Conservation (phyloP, 2,888 invertebrate species). For the Agonopterix arenella region DNA sequence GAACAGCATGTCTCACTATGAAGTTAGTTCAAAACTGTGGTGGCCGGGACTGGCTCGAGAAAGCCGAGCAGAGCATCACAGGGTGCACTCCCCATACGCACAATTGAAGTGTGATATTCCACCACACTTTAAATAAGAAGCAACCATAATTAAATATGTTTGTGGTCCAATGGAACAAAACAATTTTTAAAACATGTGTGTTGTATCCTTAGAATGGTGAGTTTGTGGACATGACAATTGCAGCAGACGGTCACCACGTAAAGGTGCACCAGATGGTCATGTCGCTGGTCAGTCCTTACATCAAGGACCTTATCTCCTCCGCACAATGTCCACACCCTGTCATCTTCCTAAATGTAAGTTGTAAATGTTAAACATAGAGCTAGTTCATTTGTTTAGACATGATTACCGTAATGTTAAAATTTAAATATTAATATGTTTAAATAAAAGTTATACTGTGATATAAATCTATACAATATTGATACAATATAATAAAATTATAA, state of each 20-base stretch:
- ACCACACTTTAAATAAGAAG: too few relatives aligned
- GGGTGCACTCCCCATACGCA: too few relatives aligned
- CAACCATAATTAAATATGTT: too few relatives aligned
- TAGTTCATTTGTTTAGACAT: not conserved
- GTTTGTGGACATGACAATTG: constrained; percentile 69
- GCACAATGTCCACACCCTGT: constrained; percentile 59
- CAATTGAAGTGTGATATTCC: too few relatives aligned
- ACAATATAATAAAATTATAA: too few relatives aligned
- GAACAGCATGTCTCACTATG: too few relatives aligned
- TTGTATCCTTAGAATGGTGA: constrained; percentile 50
- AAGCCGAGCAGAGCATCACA: too few relatives aligned
- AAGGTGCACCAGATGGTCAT: constrained; percentile 66
- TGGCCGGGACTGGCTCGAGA: too few relatives aligned
- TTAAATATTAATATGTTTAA: too few relatives aligned
- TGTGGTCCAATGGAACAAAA: too few relatives aligned
- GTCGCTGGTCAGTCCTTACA: constrained; percentile 61
- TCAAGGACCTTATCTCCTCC: constrained; percentile 56
- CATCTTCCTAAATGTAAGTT: constrained; percentile 62
- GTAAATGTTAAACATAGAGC: not conserved
- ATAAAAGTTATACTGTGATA: not conserved
- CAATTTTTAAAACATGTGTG: not conserved
- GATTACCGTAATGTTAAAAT: not conserved
- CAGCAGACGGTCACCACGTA: constrained; percentile 65
- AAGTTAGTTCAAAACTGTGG: too few relatives aligned
- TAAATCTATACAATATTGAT: too few relatives aligned